Conservation (phyloP, 2,888 invertebrate species). For the Drosophila infuscata region DNA sequence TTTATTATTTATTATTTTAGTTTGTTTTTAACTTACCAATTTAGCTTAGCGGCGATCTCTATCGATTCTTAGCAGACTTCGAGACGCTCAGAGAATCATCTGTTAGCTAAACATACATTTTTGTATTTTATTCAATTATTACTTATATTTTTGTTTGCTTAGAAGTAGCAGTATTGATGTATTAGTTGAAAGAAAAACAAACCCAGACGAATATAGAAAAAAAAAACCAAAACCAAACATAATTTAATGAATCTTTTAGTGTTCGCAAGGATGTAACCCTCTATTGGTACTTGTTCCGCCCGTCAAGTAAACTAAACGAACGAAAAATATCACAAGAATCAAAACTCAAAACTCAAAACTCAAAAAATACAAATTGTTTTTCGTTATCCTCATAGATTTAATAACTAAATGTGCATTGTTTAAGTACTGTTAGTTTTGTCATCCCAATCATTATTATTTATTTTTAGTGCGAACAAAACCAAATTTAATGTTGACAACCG, state of each 20-base stretch:
- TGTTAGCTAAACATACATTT: not conserved
- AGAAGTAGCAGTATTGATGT: not conserved
- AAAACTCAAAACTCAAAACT: conserved; percentile 32
- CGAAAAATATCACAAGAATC: conserved; percentile 22
- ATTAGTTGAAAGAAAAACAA: conserved; percentile 4
- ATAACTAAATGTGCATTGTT: conserved; percentile 40
- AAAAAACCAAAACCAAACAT: not conserved
- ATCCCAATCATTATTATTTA: conserved; percentile 35
- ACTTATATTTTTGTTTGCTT: not conserved
- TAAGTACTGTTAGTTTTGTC: conserved; percentile 35
- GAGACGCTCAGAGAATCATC: conserved; percentile 8
- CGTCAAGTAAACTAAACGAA: conserved; percentile 82
- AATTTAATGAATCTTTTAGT: conserved; percentile 40
- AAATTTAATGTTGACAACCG: conserved; percentile 5
- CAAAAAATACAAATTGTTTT: conserved; percentile 29
- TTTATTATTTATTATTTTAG: not conserved
- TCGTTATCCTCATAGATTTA: conserved; percentile 40
- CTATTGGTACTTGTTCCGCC: conserved; percentile 85
- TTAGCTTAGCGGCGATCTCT: conserved; percentile 7
- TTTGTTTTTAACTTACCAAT: conserved; percentile 24
- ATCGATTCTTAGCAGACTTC: conserved; percentile 1
- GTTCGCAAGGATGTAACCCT: conserved; percentile 82
- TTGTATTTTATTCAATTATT: not conserved
- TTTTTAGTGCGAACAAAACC: not conserved
- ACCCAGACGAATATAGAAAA: conserved; percentile 6